Evolutionary conservation across 2,888 invertebrate genomes (phyloP).

Genomic region (Digitonthophagus gazella): DNA sequence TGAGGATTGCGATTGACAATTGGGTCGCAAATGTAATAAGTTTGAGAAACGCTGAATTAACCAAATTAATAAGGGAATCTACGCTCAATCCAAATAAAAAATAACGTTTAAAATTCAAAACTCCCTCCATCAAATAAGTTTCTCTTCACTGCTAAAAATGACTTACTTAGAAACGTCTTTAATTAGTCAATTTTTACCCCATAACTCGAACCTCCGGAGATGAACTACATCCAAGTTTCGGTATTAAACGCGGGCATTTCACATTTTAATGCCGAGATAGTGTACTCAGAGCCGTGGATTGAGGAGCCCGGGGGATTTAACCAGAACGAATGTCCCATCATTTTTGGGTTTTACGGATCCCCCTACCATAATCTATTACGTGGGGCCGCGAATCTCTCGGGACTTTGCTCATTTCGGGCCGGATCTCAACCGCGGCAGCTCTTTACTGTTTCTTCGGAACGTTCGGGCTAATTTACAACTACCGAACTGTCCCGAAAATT

Average conservation of each 20-base stretch:
- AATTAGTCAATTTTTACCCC: not conserved
- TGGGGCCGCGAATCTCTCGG: constrained; percentile 7
- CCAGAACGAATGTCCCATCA: constrained; percentile 8
- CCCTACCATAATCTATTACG: constrained; percentile 15
- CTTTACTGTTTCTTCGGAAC: constrained; percentile 15
- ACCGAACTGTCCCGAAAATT: not conserved
- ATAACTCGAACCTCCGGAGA: not conserved
- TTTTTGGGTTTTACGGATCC: constrained; percentile 10
- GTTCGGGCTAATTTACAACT: constrained; percentile 12
- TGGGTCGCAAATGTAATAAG: too few species aligned
- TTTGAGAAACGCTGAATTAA: too few species aligned
- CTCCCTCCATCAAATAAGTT: not conserved
- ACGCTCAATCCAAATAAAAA: not conserved
- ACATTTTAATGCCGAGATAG: not conserved
- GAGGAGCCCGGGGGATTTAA: not conserved
- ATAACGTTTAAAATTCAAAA: too few species aligned
- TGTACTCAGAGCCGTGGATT: not conserved
- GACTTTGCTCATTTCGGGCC: constrained; percentile 7
- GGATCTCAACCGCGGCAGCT: constrained; percentile 12
- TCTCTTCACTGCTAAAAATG: not conserved
- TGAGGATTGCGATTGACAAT: too few species aligned
- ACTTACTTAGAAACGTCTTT: not conserved
- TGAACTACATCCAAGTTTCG: constrained; percentile 1
- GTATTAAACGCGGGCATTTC: not conserved
- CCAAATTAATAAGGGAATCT: not conserved